Conservation (phyloP, 2,888 invertebrate species). For the Cephus nigrinus region DNA sequence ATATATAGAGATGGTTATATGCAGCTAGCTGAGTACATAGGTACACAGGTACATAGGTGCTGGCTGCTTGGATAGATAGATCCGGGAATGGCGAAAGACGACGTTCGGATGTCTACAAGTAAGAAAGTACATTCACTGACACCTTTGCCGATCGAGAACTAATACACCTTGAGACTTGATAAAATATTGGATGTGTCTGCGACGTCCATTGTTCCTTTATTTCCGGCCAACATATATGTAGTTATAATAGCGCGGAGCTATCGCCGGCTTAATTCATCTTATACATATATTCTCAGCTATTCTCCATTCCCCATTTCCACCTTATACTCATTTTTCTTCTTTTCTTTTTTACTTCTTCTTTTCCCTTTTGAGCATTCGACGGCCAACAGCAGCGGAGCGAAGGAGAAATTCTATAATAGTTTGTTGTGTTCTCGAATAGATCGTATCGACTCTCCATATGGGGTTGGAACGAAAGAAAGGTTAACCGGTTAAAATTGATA, state of each 20-base stretch:
- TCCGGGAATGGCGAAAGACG: conserved; percentile 10
- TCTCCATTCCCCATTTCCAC: background rate
- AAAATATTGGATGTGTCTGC: conserved; percentile 46
- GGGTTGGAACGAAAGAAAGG: too few species aligned
- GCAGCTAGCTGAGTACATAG: conserved; percentile 18
- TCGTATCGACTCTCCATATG: too few species aligned
- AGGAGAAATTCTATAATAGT: too few species aligned
- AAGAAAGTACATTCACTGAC: conserved; percentile 13
- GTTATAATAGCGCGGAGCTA: too few species aligned
- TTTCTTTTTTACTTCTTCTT: conserved; percentile 1
- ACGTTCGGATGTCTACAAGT: conserved; percentile 6
- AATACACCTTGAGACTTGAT: conserved; percentile 23
- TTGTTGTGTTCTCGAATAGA: too few species aligned
- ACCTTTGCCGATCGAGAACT: conserved; percentile 13
- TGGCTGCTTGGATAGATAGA: conserved; percentile 5
- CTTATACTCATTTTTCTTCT: conserved; percentile 1
- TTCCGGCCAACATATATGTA: too few species aligned
- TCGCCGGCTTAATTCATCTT: too few species aligned
- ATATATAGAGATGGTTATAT: conserved; percentile 1
- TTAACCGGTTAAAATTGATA: too few species aligned
- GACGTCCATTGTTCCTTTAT: conserved; percentile 36
- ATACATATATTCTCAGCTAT: too few species aligned
- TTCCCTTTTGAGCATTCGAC: background rate
- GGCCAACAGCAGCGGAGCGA: background rate
- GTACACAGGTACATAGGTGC: conserved; percentile 22